phyloP scores from a whole-genome alignment of 2,797 vertebrate genomes.

The Adrianichthys oophorus region DNA sequence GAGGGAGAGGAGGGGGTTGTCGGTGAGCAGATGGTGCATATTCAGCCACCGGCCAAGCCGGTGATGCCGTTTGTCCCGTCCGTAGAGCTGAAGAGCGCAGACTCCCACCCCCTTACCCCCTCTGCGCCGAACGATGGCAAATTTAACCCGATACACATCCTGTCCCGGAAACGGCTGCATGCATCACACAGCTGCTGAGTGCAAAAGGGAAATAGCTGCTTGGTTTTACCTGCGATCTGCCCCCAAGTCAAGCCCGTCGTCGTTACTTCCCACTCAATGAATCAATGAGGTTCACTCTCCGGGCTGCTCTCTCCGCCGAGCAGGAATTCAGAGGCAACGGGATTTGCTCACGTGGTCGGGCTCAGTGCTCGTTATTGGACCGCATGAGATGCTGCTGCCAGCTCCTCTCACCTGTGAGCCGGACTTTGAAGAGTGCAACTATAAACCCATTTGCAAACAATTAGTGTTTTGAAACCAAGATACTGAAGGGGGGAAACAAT shows the following conservation, averaged over 20 bases:
- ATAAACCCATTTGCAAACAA: too few species aligned
- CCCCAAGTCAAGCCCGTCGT: conserved; percentile 32
- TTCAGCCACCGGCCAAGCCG: conserved; percentile 31
- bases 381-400: conserved; percentile 22
- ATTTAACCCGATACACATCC: conserved; percentile 22
- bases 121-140: conserved; percentile 13
- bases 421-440: conserved; percentile 6
- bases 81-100: conserved; percentile 35
- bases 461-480: too few species aligned
- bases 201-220: not conserved
- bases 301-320: conserved; percentile 43
- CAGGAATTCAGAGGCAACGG: conserved; percentile 65
- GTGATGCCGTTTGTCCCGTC: conserved; percentile 64
- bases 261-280: conserved; percentile 37
- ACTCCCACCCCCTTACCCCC: not conserved
- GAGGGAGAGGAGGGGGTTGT: conserved; percentile 4
- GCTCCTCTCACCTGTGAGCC: conserved; percentile 65
- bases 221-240: conserved; percentile 59
- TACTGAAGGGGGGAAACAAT: too few species aligned
- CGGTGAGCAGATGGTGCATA: conserved; percentile 52
- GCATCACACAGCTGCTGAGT: not conserved
- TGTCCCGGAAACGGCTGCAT: conserved; percentile 11
- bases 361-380: conserved; percentile 72
- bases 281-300: conserved; percentile 50
- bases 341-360: conserved; percentile 77